Base-by-base conservation (phyloP, 2,113 vertebrate species). In the Phyllopteryx taeniolatus region DNA sequence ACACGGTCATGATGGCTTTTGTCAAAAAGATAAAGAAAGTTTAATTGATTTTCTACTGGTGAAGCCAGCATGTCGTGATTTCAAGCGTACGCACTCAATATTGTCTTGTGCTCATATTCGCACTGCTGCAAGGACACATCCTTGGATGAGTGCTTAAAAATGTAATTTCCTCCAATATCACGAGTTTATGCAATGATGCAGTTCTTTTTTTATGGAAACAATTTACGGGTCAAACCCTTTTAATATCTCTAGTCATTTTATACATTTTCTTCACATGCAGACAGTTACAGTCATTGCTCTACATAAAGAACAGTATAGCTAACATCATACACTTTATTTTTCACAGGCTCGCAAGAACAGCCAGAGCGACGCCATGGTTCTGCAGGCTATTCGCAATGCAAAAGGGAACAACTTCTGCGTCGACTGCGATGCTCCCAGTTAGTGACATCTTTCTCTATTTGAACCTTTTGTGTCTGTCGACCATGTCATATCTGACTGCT, bases 321-420 rank as follows among this genome's bases (percentile, higher is more conserved):
- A 7, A 17, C 57, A 20, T 60, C 0, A n/a, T 59, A 14, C 13
- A 33, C 27, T 59, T 59, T 47, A 15, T 10, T 35, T 42, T 64
- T 70, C 14, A 27, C 87, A 97, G 96, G 91, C 94, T 1, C 94
- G 95, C 73, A 93, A 89, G 85, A 95, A 96, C 91, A 96, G 96
- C 85, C 95, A 95, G 83, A 98, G 95, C 0, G 96, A 98, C 74
- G 96, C 96, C 0, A 95, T 96, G 80, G 95, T 94, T 49, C 94
- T 98, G 80, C 96, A 95, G 85, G 95, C 96, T 2, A 96, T 98
- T 77, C 93, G 96, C 31, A 96, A 95, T 5, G 94, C 95, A 74
- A 94, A 92, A 39, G 96, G 96, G 47, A 98, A 98, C 91, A 94
- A 93, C 9, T 91, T 92, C 87, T 98, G 96, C 56, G 96, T 96